Evolutionary conservation across 2,113 vertebrate genomes (phyloP).

Genomic region (Campylomormyrus tamandua): DNA sequence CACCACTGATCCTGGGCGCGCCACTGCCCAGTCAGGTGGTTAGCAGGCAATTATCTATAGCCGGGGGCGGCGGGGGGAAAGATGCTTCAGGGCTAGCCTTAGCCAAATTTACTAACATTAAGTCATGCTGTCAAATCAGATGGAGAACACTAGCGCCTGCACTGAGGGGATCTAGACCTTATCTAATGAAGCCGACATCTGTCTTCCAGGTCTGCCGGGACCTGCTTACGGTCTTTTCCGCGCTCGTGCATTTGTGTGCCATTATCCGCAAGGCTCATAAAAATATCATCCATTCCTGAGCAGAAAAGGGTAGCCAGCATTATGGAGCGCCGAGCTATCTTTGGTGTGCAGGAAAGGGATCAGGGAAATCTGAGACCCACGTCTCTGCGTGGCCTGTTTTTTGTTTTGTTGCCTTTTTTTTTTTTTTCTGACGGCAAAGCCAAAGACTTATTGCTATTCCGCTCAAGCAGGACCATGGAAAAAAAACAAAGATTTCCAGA

Average conservation of each 20-base stretch:
- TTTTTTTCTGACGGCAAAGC: neutral
- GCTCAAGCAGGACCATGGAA: neutral
- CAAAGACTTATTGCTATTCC: neutral
- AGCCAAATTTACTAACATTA: neutral
- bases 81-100: neutral
- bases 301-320: neutral
- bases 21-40: neutral
- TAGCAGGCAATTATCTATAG: neutral
- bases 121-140: neutral
- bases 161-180: neutral
- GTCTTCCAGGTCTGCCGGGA: neutral
- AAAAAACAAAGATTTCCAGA: neutral
- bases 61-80: neutral
- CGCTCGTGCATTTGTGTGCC: neutral
- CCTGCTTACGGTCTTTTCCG: neutral
- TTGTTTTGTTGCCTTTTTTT: neutral
- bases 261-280: neutral
- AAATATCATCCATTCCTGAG: neutral
- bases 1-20: neutral
- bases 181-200: neutral
- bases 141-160: too few species aligned
- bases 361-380: neutral
- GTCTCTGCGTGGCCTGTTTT: neutral
- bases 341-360: neutral
- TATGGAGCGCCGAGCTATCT: neutral